Base-by-base conservation (phyloP, 2,797 vertebrate genomes). In the Brotula barbata region DNA sequence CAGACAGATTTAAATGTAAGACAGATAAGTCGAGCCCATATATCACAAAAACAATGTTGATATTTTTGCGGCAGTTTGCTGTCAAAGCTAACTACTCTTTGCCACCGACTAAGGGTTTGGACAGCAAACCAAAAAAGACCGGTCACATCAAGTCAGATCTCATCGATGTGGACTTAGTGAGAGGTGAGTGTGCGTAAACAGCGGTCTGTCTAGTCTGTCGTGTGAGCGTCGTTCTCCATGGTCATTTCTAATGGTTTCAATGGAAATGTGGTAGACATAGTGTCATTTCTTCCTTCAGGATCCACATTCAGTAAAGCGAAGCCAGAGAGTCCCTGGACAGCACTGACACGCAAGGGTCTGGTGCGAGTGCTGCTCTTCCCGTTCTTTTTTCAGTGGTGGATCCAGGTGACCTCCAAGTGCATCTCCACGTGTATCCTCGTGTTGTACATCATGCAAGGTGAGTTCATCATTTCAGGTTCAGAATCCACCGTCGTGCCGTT, bases 241-340 rank as follows among this genome's bases (percentile, higher is more conserved):
- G 16, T 41, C 16, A 12, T 55, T 5, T 33, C 4, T 47, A 16
- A 22, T 42, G 21, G 20, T 39, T 55, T 49, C 0, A 22, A 1
- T 33, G 3, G 17, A 66, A 1, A n/a, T 36, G 7, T 43, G 1
- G 25, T 10, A 45, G 21, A 25, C 15, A 36, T 11, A 12, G 9
- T 40, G 12, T 58, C 7, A 15, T 54, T 59, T 14, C 15, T 33
- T 5, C n/a, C 34, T 9, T 43, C 71, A 98, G 97, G 95, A 64
- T 99, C 97, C 23, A 98, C 97, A 0, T 99, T 98, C 90, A 95
- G 94, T 82, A 99, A 99, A 92, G 94, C 97, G 77, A 99, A 98
- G 82, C 97, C 97, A 1, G 94, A 96, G 73, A 96, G 95, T 64
- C 96, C 95, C 0, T 99, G 96, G 96, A 93, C 96, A 0, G 92